Conservation (phyloP, 2,113 vertebrate species). For the Hylia prasina region DNA sequence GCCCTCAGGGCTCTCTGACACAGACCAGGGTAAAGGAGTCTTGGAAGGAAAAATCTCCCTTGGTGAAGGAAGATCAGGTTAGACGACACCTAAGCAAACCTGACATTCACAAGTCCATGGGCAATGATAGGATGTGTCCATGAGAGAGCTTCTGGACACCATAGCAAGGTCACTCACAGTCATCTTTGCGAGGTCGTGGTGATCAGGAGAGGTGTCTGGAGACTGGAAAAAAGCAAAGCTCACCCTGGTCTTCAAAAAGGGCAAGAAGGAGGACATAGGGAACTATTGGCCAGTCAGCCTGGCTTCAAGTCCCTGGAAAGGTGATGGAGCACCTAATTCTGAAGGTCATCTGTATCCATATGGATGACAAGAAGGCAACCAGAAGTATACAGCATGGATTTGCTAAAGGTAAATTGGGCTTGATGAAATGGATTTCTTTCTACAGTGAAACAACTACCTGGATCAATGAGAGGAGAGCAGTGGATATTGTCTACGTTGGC, state of each 20-base stretch:
- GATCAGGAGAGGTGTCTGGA: neutral
- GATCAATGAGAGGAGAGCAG: neutral
- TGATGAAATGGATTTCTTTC: neutral
- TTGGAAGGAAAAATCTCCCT: neutral
- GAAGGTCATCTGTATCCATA: neutral
- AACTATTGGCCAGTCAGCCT: neutral
- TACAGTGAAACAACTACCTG: neutral
- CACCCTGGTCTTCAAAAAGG: neutral
- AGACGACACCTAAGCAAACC: neutral
- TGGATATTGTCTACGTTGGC: neutral
- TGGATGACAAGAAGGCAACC: neutral
- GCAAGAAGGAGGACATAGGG: neutral
- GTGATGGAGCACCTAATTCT: neutral
- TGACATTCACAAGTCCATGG: neutral
- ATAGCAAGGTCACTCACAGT: fast-evolving
- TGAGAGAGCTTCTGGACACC: neutral
- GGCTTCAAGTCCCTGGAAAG: neutral
- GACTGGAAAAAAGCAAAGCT: neutral
- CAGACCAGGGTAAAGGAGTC: neutral
- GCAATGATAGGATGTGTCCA: neutral
- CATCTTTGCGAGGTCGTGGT: neutral
- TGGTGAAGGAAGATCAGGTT: neutral
- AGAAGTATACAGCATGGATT: neutral
- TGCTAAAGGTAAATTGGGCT: neutral
- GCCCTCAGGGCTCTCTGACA: neutral